Conservation (phyloP, 2,888 invertebrate genomes). For the Drosophila prolongata region DNA sequence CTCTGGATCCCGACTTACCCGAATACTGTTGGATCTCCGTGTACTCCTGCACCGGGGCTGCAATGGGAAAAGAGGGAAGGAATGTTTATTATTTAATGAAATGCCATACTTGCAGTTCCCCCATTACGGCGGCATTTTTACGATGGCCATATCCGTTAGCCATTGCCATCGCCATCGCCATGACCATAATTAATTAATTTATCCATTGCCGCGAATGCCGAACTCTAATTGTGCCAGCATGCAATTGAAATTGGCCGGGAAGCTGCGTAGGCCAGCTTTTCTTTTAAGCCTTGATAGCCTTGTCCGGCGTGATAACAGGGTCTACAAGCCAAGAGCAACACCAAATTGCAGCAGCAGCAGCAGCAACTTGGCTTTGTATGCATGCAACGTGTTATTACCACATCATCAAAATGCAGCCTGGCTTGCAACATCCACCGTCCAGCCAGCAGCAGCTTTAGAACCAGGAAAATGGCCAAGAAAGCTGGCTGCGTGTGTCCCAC, state of each 20-base stretch:
- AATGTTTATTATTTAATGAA: constrained; percentile 45
- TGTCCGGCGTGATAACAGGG: constrained; percentile 69
- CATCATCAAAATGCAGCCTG: constrained; percentile 76
- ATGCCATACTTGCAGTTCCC: constrained; percentile 27
- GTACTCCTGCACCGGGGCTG: constrained; percentile 89
- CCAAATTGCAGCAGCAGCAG: constrained; percentile 49
- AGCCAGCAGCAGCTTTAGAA: constrained; percentile 18
- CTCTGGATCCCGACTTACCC: constrained; percentile 82
- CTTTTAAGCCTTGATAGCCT: constrained; percentile 21
- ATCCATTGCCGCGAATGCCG: constrained; percentile 63
- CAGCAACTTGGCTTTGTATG: constrained; percentile 57
- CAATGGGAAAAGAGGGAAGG: constrained; percentile 84
- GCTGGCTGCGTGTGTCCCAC: constrained; percentile 52
- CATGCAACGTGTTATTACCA: constrained; percentile 81
- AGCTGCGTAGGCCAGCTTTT: constrained; percentile 58
- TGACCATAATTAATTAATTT: constrained; percentile 76
- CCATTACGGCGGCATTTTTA: constrained; percentile 54
- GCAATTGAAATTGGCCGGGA: constrained; percentile 63
- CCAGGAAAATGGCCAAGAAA: constrained; percentile 51
- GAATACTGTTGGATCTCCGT: constrained; percentile 88
- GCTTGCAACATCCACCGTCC: constrained; percentile 13
- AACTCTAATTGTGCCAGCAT: constrained; percentile 69
- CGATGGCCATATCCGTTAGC: constrained; percentile 72
- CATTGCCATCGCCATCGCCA: constrained; percentile 55
- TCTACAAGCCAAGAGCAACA: constrained; percentile 51